Conservation (phyloP, 2,113 vertebrate genomes). For the Esox niger region DNA sequence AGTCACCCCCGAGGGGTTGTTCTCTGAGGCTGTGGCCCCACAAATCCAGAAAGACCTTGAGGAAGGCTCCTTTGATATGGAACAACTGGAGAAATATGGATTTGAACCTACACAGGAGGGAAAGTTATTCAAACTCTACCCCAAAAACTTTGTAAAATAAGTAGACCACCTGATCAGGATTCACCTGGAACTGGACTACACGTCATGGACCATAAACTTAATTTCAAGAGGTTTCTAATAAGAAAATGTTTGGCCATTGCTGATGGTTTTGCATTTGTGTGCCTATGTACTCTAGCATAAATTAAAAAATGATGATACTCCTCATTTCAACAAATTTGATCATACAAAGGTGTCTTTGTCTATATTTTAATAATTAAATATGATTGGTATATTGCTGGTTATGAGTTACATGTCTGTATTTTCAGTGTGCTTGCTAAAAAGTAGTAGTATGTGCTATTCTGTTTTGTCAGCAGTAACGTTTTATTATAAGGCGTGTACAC, state of each 20-base stretch:
- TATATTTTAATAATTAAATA: too few relatives aligned
- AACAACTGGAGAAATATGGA: slow-evolving; percentile 84
- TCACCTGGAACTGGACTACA: neutral
- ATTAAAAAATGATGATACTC: too few relatives aligned
- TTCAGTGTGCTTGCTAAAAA: too few relatives aligned
- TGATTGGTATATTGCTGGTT: too few relatives aligned
- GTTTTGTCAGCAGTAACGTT: neutral
- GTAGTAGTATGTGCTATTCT: too few relatives aligned
- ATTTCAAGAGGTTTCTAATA: neutral
- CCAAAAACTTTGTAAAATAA: slow-evolving; percentile 87
- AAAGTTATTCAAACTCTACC: slow-evolving; percentile 89
- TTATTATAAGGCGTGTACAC: neutral
- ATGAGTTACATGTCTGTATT: too few relatives aligned
- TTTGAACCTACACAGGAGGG: slow-evolving; percentile 86
- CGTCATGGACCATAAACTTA: neutral
- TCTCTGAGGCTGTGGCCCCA: slow-evolving; percentile 76
- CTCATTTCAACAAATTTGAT: too few relatives aligned
- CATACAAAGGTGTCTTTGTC: too few relatives aligned
- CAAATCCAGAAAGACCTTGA: slow-evolving; percentile 79
- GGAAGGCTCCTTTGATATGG: slow-evolving; percentile 70
- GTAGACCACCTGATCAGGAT: neutral
- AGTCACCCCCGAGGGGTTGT: slow-evolving; percentile 77
- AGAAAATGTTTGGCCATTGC: too few relatives aligned
- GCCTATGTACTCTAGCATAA: too few relatives aligned
- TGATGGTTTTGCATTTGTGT: too few relatives aligned